Base-by-base conservation (phyloP, 2,797 vertebrate genomes). In the Girardinus metallicus region DNA sequence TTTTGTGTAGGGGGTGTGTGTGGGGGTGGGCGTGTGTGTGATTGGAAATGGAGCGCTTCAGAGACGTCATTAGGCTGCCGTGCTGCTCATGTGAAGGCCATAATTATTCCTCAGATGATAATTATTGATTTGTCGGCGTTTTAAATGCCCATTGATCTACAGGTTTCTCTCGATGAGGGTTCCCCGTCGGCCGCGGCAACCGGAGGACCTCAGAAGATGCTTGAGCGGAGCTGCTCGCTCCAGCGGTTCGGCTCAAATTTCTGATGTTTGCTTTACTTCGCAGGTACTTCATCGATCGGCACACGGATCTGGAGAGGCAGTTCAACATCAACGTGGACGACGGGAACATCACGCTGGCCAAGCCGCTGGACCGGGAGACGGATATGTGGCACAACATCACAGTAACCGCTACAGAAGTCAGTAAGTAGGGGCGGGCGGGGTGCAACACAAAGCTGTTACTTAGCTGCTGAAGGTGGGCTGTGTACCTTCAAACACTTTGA, bases 381-480 rank as follows among this genome's bases (percentile, higher is more conserved):
- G 98, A 96, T 86, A 96, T 91, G 34, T 99, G 98, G 98, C 98
- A 99, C 95, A 99, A 99, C 93, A 99, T 99, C 87, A 99, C 98
- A 2, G 97, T 99, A 66, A 98, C 98, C 1, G 98, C 98, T 86
- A 99, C 97, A 0, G 98, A 99, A 97, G 96, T 97, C 88, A 96
- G 98, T 99, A 96, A 98, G 98, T 98, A 80, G 12, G 41, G 68
- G 68, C 15, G 6, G 66, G 64, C 4, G 8, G 41, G 26, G 18
- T 39, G 39, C 29, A 26, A 23, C 39, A 21, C 62, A 68, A 21
- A 23, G 18, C 64, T 68, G 10, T 13, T n/a, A 43, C 26, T 12
- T n/a, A 43, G 66, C 21, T 43, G 11, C 26, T 43, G 11, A n/a
- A n/a, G 39, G 12, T n/a, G 5, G 21, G 39, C 66, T 23, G 34